Base-by-base conservation (phyloP, 2,888 invertebrate species). In the Saturnia japonica region DNA sequence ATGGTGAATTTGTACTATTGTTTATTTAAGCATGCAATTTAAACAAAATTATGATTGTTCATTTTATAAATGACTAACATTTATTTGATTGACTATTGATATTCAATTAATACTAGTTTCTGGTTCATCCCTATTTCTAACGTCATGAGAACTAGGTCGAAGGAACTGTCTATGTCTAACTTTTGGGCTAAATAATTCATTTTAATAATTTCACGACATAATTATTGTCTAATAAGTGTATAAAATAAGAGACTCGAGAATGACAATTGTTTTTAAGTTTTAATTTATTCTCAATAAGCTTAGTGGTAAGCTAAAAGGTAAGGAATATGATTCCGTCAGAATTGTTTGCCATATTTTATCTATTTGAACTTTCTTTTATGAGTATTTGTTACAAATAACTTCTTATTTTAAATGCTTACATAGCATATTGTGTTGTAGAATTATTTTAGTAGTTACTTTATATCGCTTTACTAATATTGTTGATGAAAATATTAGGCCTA, bases 311-410 rank as follows among this genome's bases (percentile, higher is more conserved):
- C 77, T 78, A 83, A 83, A 87, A 89, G 88, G 91, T 91, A 90
- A 84, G 87, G 82, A 73, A 82, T 82, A 81, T 80, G 81, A 78
- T 74, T 84, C 81, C 76, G 81, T 84, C 85, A 87, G 75, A 85
- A 84, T 86, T 82, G 84, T 88, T 91, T 92, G 91, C 93, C 93
- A 93, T 93, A 93, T 93, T 93, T 93, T 89, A 82, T 83, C 83
- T 79, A 86, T 86, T 92, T 87, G 79, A 87, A 86, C 87, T 86
- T 87, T 87, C 88, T 84, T 87, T 85, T 84, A 79, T 68, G 75
- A 75, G 76, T 83, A 74, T 82, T 83, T 70, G 75, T 74, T 77
- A 72, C 71, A 75, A 83, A 74, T 81, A 76, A 75, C 76, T 77
- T 71, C 66, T 74, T 76, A 75, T 74, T 81, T 79, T 75, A 72